Conservation (phyloP, 2,888 invertebrate genomes). For the Prosopocoilus inquinatus region DNA sequence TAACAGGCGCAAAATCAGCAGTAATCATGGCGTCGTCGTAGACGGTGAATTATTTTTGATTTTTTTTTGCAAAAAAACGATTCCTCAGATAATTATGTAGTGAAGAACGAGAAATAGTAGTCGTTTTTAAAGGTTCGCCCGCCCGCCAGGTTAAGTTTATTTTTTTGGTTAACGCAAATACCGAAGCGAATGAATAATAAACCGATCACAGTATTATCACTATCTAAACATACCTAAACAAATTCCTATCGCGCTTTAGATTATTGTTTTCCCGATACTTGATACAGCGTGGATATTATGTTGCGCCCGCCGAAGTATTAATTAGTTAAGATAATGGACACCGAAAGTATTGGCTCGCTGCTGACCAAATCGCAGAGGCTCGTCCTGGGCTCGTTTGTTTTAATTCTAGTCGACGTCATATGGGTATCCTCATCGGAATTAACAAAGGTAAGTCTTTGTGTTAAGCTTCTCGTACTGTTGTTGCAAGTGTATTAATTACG, state of each 20-base stretch:
- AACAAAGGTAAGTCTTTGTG: constrained; percentile 69
- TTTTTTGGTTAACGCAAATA: background rate
- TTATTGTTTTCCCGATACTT: background rate
- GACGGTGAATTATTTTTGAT: background rate
- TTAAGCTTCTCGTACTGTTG: background rate
- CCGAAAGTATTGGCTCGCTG: constrained; percentile 46
- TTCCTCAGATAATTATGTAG: no score
- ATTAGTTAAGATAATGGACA: constrained; percentile 33
- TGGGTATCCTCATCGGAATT: constrained; percentile 96
- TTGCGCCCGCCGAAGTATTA: background rate
- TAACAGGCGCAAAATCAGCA: constrained; percentile 2
- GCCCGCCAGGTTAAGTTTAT: background rate
- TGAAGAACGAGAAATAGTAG: background rate
- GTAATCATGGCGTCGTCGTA: background rate
- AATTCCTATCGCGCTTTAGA: background rate
- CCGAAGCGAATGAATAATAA: background rate
- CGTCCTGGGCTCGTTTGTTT: constrained; percentile 79
- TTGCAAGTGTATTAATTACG: background rate
- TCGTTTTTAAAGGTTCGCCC: no score
- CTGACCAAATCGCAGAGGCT: constrained; percentile 70
- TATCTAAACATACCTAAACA: background rate
- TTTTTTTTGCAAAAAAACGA: no score
- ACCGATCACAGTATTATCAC: background rate
- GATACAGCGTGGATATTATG: background rate
- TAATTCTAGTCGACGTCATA: constrained; percentile 88